Evolutionary conservation across 2,797 vertebrate species (phyloP).

Genomic region (Darevskia nairensis): DNA sequence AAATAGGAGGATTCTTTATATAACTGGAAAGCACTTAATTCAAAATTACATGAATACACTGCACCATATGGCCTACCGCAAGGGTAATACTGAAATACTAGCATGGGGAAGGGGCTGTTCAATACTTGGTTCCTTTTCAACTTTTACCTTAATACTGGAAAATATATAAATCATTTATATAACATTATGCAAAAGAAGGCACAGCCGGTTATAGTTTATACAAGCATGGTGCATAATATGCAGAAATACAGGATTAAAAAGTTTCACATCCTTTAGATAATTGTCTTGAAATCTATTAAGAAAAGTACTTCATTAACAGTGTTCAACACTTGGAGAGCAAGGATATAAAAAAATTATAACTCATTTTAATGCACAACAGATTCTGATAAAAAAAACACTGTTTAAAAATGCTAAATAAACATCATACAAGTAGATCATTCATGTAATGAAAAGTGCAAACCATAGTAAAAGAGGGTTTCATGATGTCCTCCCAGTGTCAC

Average conservation of each 20-base stretch:
- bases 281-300: conserved; percentile 73
- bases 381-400: conserved; percentile 80
- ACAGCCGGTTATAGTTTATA: conserved; percentile 90
- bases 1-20: conserved; percentile 78
- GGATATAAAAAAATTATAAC: conserved; percentile 80
- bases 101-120: conserved; percentile 81
- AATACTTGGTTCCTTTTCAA: conserved; percentile 84
- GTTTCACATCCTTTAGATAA: conserved; percentile 88
- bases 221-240: conserved; percentile 88
- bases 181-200: conserved; percentile 91
- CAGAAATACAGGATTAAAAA: conserved; percentile 77
- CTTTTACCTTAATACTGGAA: conserved; percentile 84
- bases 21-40: conserved; percentile 85
- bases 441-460: conserved; percentile 85
- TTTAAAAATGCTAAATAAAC: conserved; percentile 80
- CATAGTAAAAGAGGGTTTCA: conserved; percentile 77
- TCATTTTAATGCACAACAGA: conserved; percentile 83
- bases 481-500: conserved; percentile 79
- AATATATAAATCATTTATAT: conserved; percentile 90
- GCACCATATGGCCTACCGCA: conserved; percentile 81
- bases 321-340: conserved; percentile 82
- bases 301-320: conserved; percentile 80
- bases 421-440: conserved; percentile 78
- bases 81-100: conserved; percentile 83
- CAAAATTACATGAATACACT: conserved; percentile 85